Base-by-base conservation (phyloP, 2,797 vertebrate species). In the Staurois parvus region DNA sequence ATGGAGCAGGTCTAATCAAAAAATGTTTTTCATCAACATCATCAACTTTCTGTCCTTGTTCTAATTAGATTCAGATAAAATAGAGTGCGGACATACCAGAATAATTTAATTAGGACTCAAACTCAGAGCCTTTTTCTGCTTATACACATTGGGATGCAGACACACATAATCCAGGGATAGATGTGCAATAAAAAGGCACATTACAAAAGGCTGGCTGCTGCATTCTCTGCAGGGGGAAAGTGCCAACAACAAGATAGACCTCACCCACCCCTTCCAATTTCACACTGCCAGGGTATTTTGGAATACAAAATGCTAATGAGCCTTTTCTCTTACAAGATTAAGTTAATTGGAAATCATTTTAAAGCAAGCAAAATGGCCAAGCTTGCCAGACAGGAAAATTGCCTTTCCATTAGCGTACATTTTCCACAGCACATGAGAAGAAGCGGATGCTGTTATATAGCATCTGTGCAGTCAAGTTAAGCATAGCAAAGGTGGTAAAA, bases 271-370 rank as follows among this genome's bases (percentile, higher is more conserved):
- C 13, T 15, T 37, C 37, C 37, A 37, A 48, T 59, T 76, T 85
- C 72, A 75, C 72, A 76, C 17, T 40, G 72, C 30, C 30, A 70
- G 32, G 72, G 64, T 59, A 78, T 80, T 80, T 59, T n/a, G 78
- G 40, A 85, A 81, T 30, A 68, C 76, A 85, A 68, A 81, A 85
- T 75, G 64, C 72, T 85, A 85, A 85, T 81, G 45, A 85, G 84
- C 29, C 76, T 81, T 79, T 80, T 28, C 12, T 76, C 42, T 37
- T 76, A 78, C 62, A 74, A 85, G 64, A 85, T 81, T 85, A 85
- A 81, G 80, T 81, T 85, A 85, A 85, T 85, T 85, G 72, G 72
- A 81, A 85, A 76, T 85, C 72, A 75, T 70, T 85, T 69, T 42
- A 69, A 28, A 59, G 52, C 42, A 28, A 69, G 72, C 73, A 30